A percentile compares a stretch with the other conserved stretches of the same genome.
Conservation (phyloP, 2,888 invertebrate genomes). For the Ashinkailepas kermadecensis region DNA sequence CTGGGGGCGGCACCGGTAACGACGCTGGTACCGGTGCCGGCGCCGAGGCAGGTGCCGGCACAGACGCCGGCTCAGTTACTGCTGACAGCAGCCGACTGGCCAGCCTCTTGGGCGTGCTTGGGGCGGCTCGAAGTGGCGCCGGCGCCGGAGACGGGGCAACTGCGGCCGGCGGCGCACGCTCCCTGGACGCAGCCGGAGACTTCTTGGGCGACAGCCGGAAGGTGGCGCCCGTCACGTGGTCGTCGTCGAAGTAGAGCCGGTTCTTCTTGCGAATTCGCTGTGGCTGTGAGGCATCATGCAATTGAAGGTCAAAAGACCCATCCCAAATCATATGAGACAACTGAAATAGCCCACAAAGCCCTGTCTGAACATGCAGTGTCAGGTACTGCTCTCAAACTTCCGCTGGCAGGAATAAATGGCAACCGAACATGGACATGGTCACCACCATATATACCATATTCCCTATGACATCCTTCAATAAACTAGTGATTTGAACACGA, state of each 20-base stretch:
- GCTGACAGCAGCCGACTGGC: constrained; percentile 10
- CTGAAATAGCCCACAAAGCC: too few species aligned
- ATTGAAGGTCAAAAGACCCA: too few species aligned
- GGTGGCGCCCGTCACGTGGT: constrained; percentile 65
- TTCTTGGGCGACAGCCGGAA: constrained; percentile 64
- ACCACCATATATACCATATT: too few species aligned
- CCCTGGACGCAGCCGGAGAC: constrained; percentile 59
- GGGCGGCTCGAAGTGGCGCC: background rate
- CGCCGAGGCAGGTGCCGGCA: background rate
- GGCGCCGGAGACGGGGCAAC: constrained; percentile 29
- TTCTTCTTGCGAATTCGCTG: constrained; percentile 84
- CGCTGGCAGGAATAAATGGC: too few species aligned
- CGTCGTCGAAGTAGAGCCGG: constrained; percentile 79
- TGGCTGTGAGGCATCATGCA: constrained; percentile 46
- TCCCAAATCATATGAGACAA: too few species aligned
- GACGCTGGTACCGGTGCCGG: constrained; percentile 3
- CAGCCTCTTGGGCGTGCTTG: constrained; percentile 16
- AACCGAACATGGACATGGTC: too few species aligned
- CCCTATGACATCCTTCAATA: too few species aligned
- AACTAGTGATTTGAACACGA: too few species aligned
- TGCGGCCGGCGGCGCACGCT: constrained; percentile 38
- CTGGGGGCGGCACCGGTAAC: background rate
- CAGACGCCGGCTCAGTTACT: background rate
- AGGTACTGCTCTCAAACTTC: too few species aligned
- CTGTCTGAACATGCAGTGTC: too few species aligned